These are phyloP conservation scores for Forbesichthys agassizii DNA, from an alignment of 2,113 vertebrate genomes.

Conservation along the genomic window DNA sequence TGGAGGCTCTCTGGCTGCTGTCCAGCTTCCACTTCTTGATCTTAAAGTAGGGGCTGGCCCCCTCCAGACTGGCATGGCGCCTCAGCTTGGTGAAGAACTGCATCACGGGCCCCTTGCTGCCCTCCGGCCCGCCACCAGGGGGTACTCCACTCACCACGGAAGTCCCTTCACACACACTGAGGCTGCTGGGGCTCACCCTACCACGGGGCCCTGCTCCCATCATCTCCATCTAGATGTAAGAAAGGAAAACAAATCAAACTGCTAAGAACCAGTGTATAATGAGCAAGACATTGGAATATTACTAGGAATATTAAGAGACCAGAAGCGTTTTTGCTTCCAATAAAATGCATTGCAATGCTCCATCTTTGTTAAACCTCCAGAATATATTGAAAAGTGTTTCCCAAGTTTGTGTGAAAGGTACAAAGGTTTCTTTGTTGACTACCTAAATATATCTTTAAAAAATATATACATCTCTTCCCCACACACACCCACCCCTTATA, in stretches of 20 bases:
- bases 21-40: constrained; percentile 98
- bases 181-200: constrained; percentile 60
- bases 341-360: too few relatives aligned
- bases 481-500: too few relatives aligned
- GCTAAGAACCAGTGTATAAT: constrained; percentile 21
- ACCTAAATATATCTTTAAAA: too few relatives aligned
- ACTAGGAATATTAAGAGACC: too few relatives aligned
- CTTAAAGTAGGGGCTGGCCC: constrained; percentile 93
- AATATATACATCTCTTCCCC: too few relatives aligned
- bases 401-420: too few relatives aligned
- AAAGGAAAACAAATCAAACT: constrained; percentile 13
- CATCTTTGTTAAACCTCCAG: too few relatives aligned
- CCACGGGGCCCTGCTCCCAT: constrained; percentile 55
- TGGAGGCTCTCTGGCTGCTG: constrained; percentile 90
- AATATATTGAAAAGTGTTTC: too few relatives aligned
- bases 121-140: constrained; percentile 21
- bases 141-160: constrained; percentile 19
- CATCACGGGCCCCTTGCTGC: constrained; percentile 76
- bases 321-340: too few relatives aligned
- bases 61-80: constrained; percentile 92
- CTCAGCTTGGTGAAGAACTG: constrained; percentile 92
- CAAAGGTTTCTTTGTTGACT: too few relatives aligned
- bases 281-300: constrained; percentile 14
- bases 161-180: constrained; percentile 26
- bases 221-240: constrained; percentile 68